Conservation (phyloP, 30 jellyfish, hydroid and myxozoan genomes). For the Turritopsis rubra region DNA sequence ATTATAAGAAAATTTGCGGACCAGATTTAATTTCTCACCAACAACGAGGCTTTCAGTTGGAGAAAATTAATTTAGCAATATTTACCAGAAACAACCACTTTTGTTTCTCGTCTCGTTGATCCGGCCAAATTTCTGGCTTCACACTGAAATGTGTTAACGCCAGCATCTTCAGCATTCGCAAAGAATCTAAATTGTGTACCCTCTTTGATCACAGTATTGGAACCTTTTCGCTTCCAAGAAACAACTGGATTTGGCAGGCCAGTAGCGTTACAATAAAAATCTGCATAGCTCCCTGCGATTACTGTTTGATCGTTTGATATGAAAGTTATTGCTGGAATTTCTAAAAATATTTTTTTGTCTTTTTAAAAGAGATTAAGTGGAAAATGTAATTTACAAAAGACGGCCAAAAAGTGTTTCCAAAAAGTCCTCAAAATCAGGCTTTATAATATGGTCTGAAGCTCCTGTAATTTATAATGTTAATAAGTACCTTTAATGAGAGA, state of each 20-base stretch:
- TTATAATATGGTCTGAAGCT: no score
- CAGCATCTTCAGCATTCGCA: background rate
- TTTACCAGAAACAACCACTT: background rate
- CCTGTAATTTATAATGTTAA: no score
- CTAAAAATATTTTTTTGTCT: background rate
- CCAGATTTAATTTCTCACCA: no score
- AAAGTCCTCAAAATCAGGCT: no score
- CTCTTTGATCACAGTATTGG: background rate
- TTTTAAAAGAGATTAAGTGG: no score
- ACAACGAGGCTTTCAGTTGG: background rate
- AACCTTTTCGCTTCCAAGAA: background rate
- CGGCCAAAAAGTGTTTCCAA: no score
- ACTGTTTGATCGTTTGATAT: background rate
- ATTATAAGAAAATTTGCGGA: no score
- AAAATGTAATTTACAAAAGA: no score
- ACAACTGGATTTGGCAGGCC: background rate
- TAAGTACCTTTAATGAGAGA: no score
- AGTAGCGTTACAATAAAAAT: background rate
- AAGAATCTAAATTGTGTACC: background rate
- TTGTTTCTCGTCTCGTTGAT: background rate
- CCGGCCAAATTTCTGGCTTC: background rate
- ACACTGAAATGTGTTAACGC: background rate
- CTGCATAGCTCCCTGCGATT: background rate
- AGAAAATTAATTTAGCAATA: background rate
- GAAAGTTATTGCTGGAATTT: background rate